Evolutionary conservation across 2,888 invertebrate species (phyloP), one percentile per base, ranked within the genome.

Genomic region (Plebejus argus): DNA sequence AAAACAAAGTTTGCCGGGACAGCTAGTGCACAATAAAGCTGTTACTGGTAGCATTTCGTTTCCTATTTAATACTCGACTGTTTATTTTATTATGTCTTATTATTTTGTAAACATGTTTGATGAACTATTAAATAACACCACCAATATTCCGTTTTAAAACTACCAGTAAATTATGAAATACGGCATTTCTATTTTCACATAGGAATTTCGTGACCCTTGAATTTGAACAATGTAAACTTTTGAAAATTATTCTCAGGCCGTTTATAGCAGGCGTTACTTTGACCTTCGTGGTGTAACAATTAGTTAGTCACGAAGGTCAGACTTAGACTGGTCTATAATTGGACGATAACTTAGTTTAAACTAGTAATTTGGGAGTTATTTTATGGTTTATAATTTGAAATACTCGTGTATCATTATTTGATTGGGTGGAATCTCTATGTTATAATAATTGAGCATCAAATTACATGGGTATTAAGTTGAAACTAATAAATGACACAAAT

Each of bases 201-300:
- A 12, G 7, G 7, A 10, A 23, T 61, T 61, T 61, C 61, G 61
- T 61, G 61, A 61, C 61, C 23, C 3, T 23, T 61, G 23, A 61
- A 61, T 61, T 61, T 61, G 61, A 23, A 61, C 23, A 61, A 12
- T 61, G 23, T 61, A 61, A 61, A 23, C 61, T 61, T 61, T 61
- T 23, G 61, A 61, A 61, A 61, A 23, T 61, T 61, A 4, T 23
- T 61, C 23, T 20, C 61, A 3, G 4, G 61, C 20, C 12, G 56
- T 12, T 58, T 58, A 20, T 23, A 20, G 3, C 23, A 23, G 8
- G 3, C 23, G 58, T 61, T 3, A 61, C 8, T 61, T 61, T 61
- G 20, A 23, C 61, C 23, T 61, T 23, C 23, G 61, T n/a, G 8
- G 7, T 20, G 8, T 20, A 58, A 58, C 20, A 58, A 58, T 58